phyloP scores from a whole-genome alignment of 2,888 invertebrate species.

The Spodoptera picta region DNA sequence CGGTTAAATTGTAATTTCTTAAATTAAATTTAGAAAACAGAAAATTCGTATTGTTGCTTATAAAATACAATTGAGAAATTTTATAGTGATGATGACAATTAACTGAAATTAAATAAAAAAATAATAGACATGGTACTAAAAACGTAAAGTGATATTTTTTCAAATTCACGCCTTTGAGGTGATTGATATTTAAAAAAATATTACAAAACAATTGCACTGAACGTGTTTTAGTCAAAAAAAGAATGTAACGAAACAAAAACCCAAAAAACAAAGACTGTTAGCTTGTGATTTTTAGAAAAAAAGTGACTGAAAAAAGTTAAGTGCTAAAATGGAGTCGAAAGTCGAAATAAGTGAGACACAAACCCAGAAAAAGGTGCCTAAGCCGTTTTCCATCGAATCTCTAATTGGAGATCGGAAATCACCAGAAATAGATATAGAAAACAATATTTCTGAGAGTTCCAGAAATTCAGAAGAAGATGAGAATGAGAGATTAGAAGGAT shows the following conservation, averaged over 20 bases:
- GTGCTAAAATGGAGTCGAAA: slow-evolving; percentile 69
- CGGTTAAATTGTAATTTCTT: slow-evolving; percentile 49
- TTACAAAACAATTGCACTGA: neutral
- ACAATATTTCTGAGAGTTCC: slow-evolving; percentile 78
- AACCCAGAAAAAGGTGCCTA: slow-evolving; percentile 84
- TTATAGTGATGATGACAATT: slow-evolving; percentile 15
- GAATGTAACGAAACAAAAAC: neutral
- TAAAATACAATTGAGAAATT: neutral
- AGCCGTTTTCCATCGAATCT: slow-evolving; percentile 90
- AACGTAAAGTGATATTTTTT: slow-evolving; percentile 1
- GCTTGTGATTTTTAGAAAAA: slow-evolving; percentile 32
- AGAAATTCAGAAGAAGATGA: slow-evolving; percentile 83
- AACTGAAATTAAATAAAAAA: too few relatives aligned
- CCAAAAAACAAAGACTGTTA: slow-evolving; percentile 16
- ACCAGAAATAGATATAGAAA: slow-evolving; percentile 85
- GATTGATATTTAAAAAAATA: neutral
- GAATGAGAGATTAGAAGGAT: slow-evolving; percentile 72
- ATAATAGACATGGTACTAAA: neutral
- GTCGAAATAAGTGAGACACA: slow-evolving; percentile 73
- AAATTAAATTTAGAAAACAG: slow-evolving; percentile 6
- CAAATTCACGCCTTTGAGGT: too few relatives aligned
- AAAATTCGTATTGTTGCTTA: too few relatives aligned
- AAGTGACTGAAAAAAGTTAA: slow-evolving; percentile 44
- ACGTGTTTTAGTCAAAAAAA: slow-evolving; percentile 17
- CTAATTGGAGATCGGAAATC: slow-evolving; percentile 86